Conservation (phyloP, 2,888 invertebrate genomes). For the Gastrophysa polygoni region DNA sequence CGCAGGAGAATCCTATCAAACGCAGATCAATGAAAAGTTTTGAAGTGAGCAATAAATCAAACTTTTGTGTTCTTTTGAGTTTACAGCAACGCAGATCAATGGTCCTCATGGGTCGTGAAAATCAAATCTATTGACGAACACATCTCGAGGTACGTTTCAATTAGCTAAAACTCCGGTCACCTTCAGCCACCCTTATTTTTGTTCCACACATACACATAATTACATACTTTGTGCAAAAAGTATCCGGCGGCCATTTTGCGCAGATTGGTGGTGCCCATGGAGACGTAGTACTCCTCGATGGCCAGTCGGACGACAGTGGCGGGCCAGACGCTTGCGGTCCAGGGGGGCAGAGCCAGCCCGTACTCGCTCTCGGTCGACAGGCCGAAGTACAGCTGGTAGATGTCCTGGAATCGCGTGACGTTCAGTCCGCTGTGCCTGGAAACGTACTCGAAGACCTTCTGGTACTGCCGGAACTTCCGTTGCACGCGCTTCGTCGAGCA, state of each 20-base stretch:
- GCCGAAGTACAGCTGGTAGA: constrained; percentile 66
- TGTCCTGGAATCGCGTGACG: constrained; percentile 63
- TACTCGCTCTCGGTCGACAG: constrained; percentile 64
- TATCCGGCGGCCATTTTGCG: constrained; percentile 35
- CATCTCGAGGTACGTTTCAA: no score
- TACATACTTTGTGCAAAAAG: constrained; percentile 41
- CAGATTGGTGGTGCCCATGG: constrained; percentile 43
- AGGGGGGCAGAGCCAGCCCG: constrained; percentile 54
- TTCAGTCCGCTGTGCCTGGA: constrained; percentile 60
- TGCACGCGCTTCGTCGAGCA: constrained; percentile 53
- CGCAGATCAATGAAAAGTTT: no score
- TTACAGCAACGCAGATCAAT: no score
- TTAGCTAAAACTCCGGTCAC: no score
- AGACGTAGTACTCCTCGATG: constrained; percentile 51
- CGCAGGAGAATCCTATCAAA: no score
- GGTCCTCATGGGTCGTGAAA: no score
- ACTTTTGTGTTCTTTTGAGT: no score
- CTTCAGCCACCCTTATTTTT: no score
- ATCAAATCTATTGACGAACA: no score
- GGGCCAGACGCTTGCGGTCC: constrained; percentile 54
- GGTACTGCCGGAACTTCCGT: constrained; percentile 56
- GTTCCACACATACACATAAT: no score
- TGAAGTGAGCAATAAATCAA: no score
- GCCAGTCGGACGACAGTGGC: constrained; percentile 49
- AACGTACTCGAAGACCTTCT: constrained; percentile 60